phyloP scores from a whole-genome alignment of 2,888 invertebrate species.

The Margaritifera margaritifera region DNA sequence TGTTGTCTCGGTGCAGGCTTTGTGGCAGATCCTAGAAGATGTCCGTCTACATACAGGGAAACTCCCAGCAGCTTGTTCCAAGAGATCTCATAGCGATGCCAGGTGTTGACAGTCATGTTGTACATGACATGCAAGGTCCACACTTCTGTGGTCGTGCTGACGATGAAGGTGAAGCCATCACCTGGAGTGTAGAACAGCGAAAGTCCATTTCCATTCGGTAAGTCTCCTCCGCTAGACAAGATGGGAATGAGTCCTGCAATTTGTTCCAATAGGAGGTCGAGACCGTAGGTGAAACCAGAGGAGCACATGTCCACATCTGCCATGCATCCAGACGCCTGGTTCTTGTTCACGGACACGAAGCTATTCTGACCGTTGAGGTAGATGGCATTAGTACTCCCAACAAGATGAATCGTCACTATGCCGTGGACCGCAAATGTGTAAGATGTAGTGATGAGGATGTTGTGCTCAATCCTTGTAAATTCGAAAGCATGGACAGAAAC shows the following conservation, averaged over 20 bases:
- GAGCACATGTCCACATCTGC: slow-evolving; percentile 34
- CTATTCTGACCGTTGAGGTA: slow-evolving; percentile 31
- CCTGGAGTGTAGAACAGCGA: slow-evolving; percentile 35
- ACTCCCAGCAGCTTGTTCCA: slow-evolving; percentile 47
- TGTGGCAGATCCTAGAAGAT: slow-evolving; percentile 36
- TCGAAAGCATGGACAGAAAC: slow-evolving; percentile 18
- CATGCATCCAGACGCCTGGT: slow-evolving; percentile 28
- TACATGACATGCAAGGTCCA: slow-evolving; percentile 39
- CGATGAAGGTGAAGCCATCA: slow-evolving; percentile 37
- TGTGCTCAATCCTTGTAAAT: slow-evolving; percentile 31
- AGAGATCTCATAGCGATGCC: slow-evolving; percentile 52
- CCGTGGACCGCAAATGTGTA: slow-evolving; percentile 29
- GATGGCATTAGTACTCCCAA: slow-evolving; percentile 17
- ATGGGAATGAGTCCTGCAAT: slow-evolving; percentile 39
- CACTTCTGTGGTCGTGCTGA: slow-evolving; percentile 36
- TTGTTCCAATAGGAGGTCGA: slow-evolving; percentile 35
- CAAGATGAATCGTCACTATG: slow-evolving; percentile 16
- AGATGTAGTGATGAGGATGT: slow-evolving; percentile 27
- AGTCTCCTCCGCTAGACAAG: slow-evolving; percentile 44
- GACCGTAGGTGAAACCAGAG: slow-evolving; percentile 38
- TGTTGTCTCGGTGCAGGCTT: slow-evolving; percentile 12
- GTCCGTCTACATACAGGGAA: slow-evolving; percentile 38
- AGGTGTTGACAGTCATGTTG: slow-evolving; percentile 30
- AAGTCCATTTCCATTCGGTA: slow-evolving; percentile 38
- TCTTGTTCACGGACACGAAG: slow-evolving; percentile 26